Evolutionary conservation across 2,113 vertebrate genomes (phyloP), one percentile per base, ranked within the genome.

Genomic region (Tragulus kanchil): DNA sequence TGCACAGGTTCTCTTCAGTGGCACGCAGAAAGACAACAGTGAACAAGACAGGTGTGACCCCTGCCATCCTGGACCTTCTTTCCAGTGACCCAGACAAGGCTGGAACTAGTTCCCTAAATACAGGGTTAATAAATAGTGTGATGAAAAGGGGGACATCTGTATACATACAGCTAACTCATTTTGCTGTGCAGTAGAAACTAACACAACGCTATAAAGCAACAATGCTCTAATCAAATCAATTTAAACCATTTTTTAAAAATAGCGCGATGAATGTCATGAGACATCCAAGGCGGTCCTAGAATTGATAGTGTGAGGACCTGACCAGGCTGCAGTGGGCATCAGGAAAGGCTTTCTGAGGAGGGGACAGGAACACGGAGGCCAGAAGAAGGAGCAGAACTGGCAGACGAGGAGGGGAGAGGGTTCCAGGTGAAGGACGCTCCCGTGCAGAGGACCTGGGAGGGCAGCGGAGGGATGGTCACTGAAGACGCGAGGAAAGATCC

Each of bases 381-480:
- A 31, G n/a, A 42, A 75, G 58, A 25, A 84, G 45, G 1, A 78
- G 28, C 23, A n/a, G 84, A 36, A 45, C 61, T 2, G 56, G 16
- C 54, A 31, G 21, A 3, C 25, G 42, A 89, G 93, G 65, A 2
- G 0, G 52, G 19, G 4, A 52, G 28, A 21, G 21, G 19, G 58
- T 13, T 64, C 81, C 52, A 31, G 59, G 79, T 1, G 28, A 15
- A 28, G 36, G 79, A 21, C 31, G 13, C 56, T 50, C n/a, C 65
- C 26, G 58, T 3, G 14, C 7, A 10, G 11, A 64, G 14, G 50
- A 75, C 7, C 50, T 50, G 67, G 58, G 50, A 21, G 48, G 16
- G 31, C 2, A 4, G 8, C 26, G 42, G 13, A 25, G 16, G 0
- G 12, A 56, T 3, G 62, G 42, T 12, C 62, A 28, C 0, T 28